These are phyloP conservation scores for Andrena camellia DNA, from an alignment of 2,888 invertebrate genomes.

Conservation along the genomic window DNA sequence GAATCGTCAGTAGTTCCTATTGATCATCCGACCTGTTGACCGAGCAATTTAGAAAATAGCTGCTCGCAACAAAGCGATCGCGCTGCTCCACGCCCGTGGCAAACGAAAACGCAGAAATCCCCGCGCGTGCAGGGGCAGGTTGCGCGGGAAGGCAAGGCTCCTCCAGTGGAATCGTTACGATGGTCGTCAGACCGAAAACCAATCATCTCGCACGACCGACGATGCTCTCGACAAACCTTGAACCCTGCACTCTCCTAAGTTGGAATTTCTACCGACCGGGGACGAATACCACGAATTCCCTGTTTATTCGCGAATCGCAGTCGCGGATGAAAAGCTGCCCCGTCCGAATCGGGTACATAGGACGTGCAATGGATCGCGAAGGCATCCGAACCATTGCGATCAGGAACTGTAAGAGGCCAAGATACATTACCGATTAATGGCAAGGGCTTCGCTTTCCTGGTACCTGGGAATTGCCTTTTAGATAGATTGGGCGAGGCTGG, in stretches of 20 bases:
- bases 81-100: neutral
- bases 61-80: neutral
- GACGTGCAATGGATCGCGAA: conserved; percentile 10
- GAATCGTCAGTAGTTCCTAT: neutral
- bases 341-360: conserved; percentile 20
- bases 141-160: conserved; percentile 3
- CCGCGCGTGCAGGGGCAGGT: conserved; percentile 8
- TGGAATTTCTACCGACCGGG: conserved; percentile 31
- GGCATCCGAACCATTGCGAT: conserved; percentile 1
- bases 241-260: conserved; percentile 62
- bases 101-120: conserved; percentile 32
- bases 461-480: neutral
- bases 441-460: neutral
- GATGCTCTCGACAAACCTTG: conserved; percentile 67
- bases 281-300: conserved; percentile 18
- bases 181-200: conserved; percentile 63
- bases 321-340: conserved; percentile 19
- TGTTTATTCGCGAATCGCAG: conserved; percentile 27
- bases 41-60: conserved; percentile 10
- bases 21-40: conserved; percentile 15
- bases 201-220: conserved; percentile 68
- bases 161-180: conserved; percentile 46
- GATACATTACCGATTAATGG: conserved; percentile 13
- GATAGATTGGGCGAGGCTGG: too few relatives aligned
- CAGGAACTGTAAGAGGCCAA: conserved; percentile 21